Evolutionary conservation across 2,797 vertebrate genomes (phyloP).

Genomic region (Sebastes hopkinsi): DNA sequence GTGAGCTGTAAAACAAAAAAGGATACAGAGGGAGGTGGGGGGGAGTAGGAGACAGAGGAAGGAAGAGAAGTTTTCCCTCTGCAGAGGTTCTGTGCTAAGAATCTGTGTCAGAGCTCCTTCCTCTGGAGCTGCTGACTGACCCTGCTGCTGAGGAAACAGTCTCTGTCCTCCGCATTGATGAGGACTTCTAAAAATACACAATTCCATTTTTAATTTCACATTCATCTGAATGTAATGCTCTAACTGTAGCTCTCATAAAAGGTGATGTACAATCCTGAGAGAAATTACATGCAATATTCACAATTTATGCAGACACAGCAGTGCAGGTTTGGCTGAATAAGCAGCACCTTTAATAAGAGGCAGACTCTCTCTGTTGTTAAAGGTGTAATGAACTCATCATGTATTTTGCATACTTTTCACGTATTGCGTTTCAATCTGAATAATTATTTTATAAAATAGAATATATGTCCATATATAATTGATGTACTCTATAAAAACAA

Average conservation of each 20-base stretch:
- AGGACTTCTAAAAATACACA: conserved; percentile 32
- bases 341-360: conserved; percentile 14
- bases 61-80: conserved; percentile 58
- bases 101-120: conserved; percentile 66
- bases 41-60: conserved; percentile 13
- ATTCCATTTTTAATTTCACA: background rate
- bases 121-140: conserved; percentile 50
- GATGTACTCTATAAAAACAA: background rate
- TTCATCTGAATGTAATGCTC: background rate
- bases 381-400: background rate
- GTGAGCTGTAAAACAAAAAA: conserved; percentile 42
- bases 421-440: background rate
- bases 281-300: conserved; percentile 37
- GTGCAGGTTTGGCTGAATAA: conserved; percentile 43
- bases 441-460: background rate
- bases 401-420: background rate
- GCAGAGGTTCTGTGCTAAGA: conserved; percentile 56
- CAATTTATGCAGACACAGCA: conserved; percentile 12
- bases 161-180: conserved; percentile 22
- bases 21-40: background rate
- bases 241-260: background rate
- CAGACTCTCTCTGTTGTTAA: background rate
- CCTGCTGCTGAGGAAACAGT: conserved; percentile 43
- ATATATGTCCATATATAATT: background rate
- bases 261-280: conserved; percentile 1